Base-by-base conservation (phyloP, 2,888 invertebrate species). In the Axea sp. region DNA sequence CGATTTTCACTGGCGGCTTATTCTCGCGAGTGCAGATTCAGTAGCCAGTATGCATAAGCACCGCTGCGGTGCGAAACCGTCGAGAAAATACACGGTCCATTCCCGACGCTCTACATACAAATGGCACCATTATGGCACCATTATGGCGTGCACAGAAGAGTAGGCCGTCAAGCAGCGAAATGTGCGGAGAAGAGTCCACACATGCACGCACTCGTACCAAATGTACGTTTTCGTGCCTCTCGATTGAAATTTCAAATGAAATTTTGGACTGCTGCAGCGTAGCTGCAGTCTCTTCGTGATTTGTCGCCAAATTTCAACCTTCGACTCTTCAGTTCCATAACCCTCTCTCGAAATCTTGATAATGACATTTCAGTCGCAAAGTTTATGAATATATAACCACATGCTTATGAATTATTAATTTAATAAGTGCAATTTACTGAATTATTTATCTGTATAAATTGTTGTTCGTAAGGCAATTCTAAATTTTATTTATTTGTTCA, bases 41-140 rank as follows among this genome's bases (percentile, higher is more conserved):
- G 53, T 60, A 69, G 51, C 53, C 53, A 30, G 51, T 57, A 55
- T 49, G 60, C 45, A 41, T 49, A 55, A 67, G 47, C 57, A 49
- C 57, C 28, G 41, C 19, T 7, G 31, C 24, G 26, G 35, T 28
- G 53, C 39, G 67, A 37, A 57, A 59, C 69, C 37, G 43, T 62
- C 8, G 62, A 24, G 71, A 62, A 71, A 71, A 62, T 62, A 47
- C 60, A 35, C 69, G 53, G 39, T 19, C 68, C 59, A 45, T 60
- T 60, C 41, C 35, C 43, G 45, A 22, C 37, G 60, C 60, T 76
- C 73, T 73, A 77, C 78, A 77, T 78, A 78, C 75, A 76, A 79
- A 79, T 76, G 75, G 69, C 53, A 53, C 65, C 73, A 80, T 78
- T 78, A 19, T 19, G 4, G 19, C 4, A 19, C 4, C 2, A 4